Conservation (phyloP, 2,797 vertebrate species). For the Poliocrania exsul region DNA sequence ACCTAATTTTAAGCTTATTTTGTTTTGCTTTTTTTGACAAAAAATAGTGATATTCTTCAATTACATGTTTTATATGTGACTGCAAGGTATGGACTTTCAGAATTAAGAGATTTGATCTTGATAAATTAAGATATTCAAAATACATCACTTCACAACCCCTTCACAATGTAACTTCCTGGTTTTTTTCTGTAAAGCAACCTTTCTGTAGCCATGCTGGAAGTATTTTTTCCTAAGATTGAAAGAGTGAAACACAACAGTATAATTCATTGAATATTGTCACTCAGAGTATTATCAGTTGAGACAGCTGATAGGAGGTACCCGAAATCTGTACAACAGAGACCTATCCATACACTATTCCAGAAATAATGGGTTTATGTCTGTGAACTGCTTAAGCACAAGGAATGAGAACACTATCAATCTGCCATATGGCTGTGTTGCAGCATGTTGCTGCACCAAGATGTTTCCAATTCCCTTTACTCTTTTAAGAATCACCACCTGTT, state of each 20-base stretch:
- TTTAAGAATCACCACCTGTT: constrained; percentile 17
- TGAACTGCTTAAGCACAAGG: neutral
- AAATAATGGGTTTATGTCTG: neutral
- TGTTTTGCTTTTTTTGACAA: accelerated
- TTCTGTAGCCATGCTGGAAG: neutral
- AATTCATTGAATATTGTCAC: neutral
- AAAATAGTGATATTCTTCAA: neutral
- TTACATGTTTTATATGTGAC: neutral
- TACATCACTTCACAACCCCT: neutral
- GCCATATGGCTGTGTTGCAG: neutral
- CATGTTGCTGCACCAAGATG: neutral
- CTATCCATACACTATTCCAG: neutral
- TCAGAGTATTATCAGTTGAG: neutral
- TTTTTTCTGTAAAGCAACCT: neutral
- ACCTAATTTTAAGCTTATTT: neutral
- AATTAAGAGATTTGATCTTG: neutral
- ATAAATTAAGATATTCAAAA: neutral
- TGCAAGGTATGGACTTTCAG: neutral
- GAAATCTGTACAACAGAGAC: neutral
- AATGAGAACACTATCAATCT: neutral
- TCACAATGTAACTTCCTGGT: neutral
- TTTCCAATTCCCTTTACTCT: neutral
- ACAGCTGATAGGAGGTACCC: neutral
- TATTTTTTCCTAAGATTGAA: neutral
- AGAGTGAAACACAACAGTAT: neutral